A percentile compares a stretch with the other conserved stretches of the same genome.
These are phyloP conservation scores for Silurus asotus DNA, from an alignment of 2,113 vertebrate genomes.

Conservation along the genomic window DNA sequence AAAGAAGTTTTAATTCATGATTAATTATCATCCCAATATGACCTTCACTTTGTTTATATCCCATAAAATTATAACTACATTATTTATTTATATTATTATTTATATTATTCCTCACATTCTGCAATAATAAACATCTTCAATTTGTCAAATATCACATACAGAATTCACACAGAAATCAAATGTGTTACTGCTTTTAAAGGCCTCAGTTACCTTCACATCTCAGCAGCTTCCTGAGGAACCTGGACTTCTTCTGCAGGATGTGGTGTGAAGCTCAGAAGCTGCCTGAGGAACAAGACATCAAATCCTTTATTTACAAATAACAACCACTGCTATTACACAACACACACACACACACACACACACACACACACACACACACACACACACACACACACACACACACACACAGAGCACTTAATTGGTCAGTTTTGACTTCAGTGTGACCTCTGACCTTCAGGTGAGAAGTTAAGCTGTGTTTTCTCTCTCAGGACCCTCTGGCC, in stretches of 20 bases:
- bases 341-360: conserved; percentile 2
- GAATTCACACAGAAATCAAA: background rate
- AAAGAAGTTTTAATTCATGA: background rate
- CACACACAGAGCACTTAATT: conserved; percentile 52
- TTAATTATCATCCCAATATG: background rate
- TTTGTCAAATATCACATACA: background rate
- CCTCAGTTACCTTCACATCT: background rate
- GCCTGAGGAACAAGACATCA: background rate
- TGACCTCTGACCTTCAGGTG: conserved; percentile 77
- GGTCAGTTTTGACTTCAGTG: conserved; percentile 69
- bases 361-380: conserved; percentile 20
- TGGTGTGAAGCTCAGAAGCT: background rate
- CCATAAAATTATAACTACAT: background rate
- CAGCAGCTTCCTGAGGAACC: conserved; percentile 1
- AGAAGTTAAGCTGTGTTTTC: conserved; percentile 89
- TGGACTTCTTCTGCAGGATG: background rate
- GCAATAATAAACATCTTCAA: background rate
- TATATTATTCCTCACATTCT: background rate
- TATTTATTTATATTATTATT: background rate
- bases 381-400: conserved; percentile 33
- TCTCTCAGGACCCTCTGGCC: conserved; percentile 54
- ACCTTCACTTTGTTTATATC: background rate
- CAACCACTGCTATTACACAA: background rate
- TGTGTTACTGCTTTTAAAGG: background rate
- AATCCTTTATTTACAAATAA: background rate